Evolutionary conservation across 2,888 invertebrate species (phyloP).

Genomic region (Amblyteles armatorius): DNA sequence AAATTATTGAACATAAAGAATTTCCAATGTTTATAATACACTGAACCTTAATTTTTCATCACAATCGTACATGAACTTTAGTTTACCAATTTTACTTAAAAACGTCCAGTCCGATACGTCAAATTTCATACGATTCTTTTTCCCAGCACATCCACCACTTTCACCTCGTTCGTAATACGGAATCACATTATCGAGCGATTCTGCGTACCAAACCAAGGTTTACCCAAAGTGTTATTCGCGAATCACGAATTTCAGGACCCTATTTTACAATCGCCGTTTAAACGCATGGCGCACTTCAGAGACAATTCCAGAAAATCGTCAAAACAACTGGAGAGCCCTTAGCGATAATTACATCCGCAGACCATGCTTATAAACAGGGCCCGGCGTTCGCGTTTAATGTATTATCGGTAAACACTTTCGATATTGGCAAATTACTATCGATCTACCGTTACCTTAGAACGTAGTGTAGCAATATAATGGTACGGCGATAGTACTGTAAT

Average conservation of each 20-base stretch:
- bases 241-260: background rate
- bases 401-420: conserved; percentile 78
- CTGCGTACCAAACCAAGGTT: too few relatives aligned
- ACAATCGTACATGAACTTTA: too few relatives aligned
- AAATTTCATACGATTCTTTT: too few relatives aligned
- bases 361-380: conserved; percentile 32
- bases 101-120: too few relatives aligned
- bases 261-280: background rate
- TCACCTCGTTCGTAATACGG: too few relatives aligned
- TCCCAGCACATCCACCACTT: too few relatives aligned
- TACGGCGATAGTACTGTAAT: conserved; percentile 45
- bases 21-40: too few relatives aligned
- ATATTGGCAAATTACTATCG: conserved; percentile 79
- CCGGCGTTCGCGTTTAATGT: conserved; percentile 65
- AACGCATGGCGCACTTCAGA: background rate
- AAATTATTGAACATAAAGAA: too few relatives aligned
- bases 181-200: too few relatives aligned
- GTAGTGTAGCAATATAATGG: conserved; percentile 28
- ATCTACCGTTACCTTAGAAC: conserved; percentile 33
- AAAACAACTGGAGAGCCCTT: background rate
- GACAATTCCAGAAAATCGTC: background rate
- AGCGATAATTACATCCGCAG: conserved; percentile 1
- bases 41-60: too few relatives aligned
- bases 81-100: too few relatives aligned
- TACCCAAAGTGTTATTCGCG: background rate